A percentile compares a stretch with the other conserved stretches of the same genome.
These are phyloP conservation scores for Ameiurus melas DNA, from an alignment of 2,113 vertebrate genomes.

Conservation along the genomic window DNA sequence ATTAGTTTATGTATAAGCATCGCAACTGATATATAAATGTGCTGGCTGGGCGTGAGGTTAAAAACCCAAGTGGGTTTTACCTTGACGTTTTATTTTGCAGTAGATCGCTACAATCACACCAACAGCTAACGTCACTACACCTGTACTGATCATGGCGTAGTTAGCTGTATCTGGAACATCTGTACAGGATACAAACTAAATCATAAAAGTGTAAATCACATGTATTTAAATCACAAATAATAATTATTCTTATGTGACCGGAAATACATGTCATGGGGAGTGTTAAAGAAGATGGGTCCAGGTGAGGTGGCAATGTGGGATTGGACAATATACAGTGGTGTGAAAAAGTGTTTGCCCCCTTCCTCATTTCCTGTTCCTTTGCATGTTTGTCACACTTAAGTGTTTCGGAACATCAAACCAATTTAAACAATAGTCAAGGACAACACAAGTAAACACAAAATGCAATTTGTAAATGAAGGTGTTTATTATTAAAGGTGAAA, in stretches of 20 bases:
- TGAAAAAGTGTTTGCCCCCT: no score
- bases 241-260: neutral
- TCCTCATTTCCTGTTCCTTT: no score
- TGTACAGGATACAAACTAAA: neutral
- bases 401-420: no score
- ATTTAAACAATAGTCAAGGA: no score
- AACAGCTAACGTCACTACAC: conserved; percentile 15
- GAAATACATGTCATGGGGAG: neutral
- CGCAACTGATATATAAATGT: no score
- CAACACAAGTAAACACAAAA: no score
- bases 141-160: neutral
- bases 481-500: no score
- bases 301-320: neutral
- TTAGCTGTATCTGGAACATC: neutral
- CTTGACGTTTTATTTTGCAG: neutral
- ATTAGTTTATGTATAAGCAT: no score
- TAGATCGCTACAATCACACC: neutral
- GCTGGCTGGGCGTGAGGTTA: neutral
- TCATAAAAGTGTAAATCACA: neutral
- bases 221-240: no score
- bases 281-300: neutral
- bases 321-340: no score
- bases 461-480: no score
- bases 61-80: neutral
- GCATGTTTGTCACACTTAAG: no score